These are phyloP conservation scores for Cinclus cinclus DNA, from an alignment of 2,113 vertebrate species.

Conservation along the genomic window DNA sequence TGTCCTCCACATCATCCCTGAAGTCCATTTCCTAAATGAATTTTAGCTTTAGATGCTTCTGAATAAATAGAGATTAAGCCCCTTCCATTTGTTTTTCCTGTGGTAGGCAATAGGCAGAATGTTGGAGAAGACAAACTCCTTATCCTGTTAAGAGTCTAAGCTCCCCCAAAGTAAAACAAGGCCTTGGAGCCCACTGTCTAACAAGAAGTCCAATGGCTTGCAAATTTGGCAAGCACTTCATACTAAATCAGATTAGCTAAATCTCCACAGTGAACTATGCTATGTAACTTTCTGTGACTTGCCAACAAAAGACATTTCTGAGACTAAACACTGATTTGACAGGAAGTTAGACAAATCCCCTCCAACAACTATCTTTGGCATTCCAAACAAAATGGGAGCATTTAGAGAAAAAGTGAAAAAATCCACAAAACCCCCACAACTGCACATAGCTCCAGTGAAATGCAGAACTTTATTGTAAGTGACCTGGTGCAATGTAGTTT, in stretches of 20 bases:
- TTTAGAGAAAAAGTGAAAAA: background rate
- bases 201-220: background rate
- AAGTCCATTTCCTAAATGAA: background rate
- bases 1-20: background rate
- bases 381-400: background rate
- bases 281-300: background rate
- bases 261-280: background rate
- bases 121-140: background rate
- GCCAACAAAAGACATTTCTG: slow-evolving; percentile 16
- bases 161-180: background rate
- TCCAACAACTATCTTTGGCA: background rate
- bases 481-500: background rate
- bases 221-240: background rate
- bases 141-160: background rate
- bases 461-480: background rate
- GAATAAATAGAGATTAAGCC: background rate
- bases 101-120: background rate
- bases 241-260: background rate
- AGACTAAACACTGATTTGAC: slow-evolving; percentile 49
- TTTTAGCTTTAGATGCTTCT: background rate
- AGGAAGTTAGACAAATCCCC: slow-evolving; percentile 41
- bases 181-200: background rate
- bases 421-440: background rate
- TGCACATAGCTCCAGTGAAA: background rate
- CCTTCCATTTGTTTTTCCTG: background rate